Base-by-base conservation (phyloP, 2,888 invertebrate genomes). In the Thelaira solivaga region DNA sequence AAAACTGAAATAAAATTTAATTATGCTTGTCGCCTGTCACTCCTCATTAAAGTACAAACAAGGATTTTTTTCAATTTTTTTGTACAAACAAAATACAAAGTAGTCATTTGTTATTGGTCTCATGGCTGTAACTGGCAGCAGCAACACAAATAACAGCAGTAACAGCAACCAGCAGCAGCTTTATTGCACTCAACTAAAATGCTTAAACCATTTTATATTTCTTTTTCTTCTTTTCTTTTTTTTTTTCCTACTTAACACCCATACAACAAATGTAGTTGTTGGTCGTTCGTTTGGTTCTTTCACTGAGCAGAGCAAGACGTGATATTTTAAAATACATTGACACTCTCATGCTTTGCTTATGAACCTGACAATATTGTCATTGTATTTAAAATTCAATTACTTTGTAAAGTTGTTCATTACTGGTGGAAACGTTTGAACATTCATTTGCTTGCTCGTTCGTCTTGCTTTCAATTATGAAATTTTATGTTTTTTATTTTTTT, bases 1-100 rank as follows among this genome's bases (percentile, higher is more conserved):
- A 84, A 81, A 84, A 85, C 80, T 83, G 82, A 85, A 86, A 86
- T 86, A 85, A 86, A 86, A 86, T 86, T 86, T 86, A 86, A 86
- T 86, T 86, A 86, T 84, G 84, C 86, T 85, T 86, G 85, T 86
- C 85, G 87, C 85, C 84, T 86, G 85, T 86, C 85, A 86, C 83
- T 86, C 81, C 85, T 85, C 87, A 86, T 86, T 86, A 86, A 81
- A 81, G 61, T 62, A 64, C 55, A 75, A 76, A 74, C 76, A 76
- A 57, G 77, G 72, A 73, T 57, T 72, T 69, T 76, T 67, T 34
- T 31, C 11, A n/a, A n/a, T 36, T 20, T 18, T 51, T 29, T 57
- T 45, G 18, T 16, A 26, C 26, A 45, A 51, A 43, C 65, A 34
- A 51, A 53, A 74, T 39, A 67, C 61, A 67, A 67, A 74, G 67